Conservation (phyloP, 2,888 invertebrate genomes). For the Euclidia mi region DNA sequence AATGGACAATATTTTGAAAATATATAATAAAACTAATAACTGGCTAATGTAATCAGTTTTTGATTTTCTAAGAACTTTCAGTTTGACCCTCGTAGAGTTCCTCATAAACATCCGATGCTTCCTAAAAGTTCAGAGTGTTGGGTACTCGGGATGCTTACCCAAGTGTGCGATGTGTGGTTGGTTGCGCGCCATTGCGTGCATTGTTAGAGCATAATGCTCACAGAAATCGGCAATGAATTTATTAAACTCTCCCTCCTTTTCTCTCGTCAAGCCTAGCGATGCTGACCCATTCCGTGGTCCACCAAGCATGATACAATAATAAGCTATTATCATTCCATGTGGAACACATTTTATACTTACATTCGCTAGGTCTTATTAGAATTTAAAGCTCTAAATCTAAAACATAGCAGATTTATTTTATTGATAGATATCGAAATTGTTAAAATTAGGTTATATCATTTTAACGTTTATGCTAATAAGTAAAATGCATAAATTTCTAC, state of each 20-base stretch:
- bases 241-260: conserved; percentile 62
- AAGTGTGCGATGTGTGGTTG: conserved; percentile 76
- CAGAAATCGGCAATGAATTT: conserved; percentile 64
- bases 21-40: too few relatives aligned
- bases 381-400: background rate
- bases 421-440: too few relatives aligned
- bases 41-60: too few relatives aligned
- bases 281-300: conserved; percentile 47
- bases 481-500: too few relatives aligned
- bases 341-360: conserved; percentile 13
- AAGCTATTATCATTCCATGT: conserved; percentile 45
- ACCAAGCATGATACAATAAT: conserved; percentile 49
- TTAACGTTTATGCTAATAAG: too few relatives aligned
- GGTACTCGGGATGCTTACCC: conserved; percentile 73
- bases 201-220: conserved; percentile 56
- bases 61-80: too few relatives aligned
- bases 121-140: conserved; percentile 39
- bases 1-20: too few relatives aligned
- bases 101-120: conserved; percentile 2
- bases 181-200: conserved; percentile 78
- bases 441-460: too few relatives aligned
- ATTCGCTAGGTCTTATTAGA: background rate
- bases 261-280: conserved; percentile 51
- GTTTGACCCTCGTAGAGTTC: background rate
- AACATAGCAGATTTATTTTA: too few relatives aligned